phyloP scores from a whole-genome alignment of 2,113 vertebrate genomes.

The Osmerus mordax region DNA sequence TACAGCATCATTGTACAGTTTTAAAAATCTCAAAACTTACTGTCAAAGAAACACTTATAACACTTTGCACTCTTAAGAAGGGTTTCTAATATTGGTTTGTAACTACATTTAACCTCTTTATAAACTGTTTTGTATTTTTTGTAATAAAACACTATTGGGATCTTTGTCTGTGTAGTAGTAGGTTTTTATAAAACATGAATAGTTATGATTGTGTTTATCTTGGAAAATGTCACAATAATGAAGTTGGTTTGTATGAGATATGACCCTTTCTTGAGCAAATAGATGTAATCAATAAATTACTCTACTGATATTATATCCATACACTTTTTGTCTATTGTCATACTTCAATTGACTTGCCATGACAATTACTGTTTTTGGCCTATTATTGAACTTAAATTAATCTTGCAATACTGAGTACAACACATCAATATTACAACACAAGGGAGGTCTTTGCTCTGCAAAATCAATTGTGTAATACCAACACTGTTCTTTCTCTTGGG shows the following conservation, averaged over 20 bases:
- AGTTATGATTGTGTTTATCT: no score
- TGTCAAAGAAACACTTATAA: no score
- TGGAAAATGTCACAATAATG: no score
- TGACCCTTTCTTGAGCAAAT: no score
- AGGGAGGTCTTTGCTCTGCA: slow-evolving; percentile 2
- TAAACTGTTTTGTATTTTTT: slow-evolving; percentile 10
- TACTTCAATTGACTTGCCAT: slow-evolving; percentile 1
- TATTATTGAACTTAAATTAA: no score
- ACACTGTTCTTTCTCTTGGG: slow-evolving; percentile 15
- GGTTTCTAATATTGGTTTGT: background rate
- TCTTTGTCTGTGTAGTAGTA: slow-evolving; percentile 1
- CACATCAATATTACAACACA: background rate
- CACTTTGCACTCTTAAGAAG: background rate
- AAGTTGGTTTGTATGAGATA: no score
- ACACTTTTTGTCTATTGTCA: background rate
- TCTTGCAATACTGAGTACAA: no score
- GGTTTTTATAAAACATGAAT: no score
- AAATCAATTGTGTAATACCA: slow-evolving; percentile 50
- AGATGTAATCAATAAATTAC: background rate
- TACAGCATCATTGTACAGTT: no score
- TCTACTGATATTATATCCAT: background rate
- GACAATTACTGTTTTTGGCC: no score
- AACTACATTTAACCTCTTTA: slow-evolving; percentile 5
- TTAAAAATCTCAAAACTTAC: no score
- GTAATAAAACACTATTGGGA: slow-evolving; percentile 18